These are phyloP conservation scores for Origma solitaria DNA, from an alignment of 2,113 vertebrate genomes.

Conservation along the genomic window DNA sequence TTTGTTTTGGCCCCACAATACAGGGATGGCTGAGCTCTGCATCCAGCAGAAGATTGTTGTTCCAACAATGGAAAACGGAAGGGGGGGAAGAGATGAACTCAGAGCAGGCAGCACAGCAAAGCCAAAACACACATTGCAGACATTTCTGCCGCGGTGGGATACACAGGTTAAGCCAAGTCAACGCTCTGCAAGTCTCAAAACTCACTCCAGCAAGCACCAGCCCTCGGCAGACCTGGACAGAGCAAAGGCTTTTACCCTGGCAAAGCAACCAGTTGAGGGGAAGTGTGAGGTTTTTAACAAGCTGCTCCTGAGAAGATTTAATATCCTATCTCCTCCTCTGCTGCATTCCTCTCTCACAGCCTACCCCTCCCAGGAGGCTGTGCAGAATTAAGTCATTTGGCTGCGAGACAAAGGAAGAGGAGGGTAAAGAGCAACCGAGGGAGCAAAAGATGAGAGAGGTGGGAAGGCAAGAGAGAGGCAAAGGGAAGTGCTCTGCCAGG, in stretches of 20 bases:
- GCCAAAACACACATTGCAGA: slow-evolving; percentile 23
- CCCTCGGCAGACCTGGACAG: not conserved
- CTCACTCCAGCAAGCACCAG: not conserved
- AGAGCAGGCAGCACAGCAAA: not conserved
- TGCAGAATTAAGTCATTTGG: not conserved
- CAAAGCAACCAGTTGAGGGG: not conserved
- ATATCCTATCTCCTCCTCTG: not conserved
- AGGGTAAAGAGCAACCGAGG: not conserved
- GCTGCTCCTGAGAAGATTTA: not conserved
- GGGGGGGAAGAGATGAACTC: slow-evolving; percentile 30
- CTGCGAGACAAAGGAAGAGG: not conserved
- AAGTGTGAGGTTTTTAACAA: not conserved
- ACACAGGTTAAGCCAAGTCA: not conserved
- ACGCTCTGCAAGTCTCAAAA: not conserved
- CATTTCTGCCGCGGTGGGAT: not conserved
- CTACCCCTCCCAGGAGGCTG: not conserved
- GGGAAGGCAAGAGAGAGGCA: not conserved
- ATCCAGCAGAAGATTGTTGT: slow-evolving; percentile 39
- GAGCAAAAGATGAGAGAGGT: not conserved
- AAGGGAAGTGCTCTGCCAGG: not conserved
- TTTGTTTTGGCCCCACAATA: slow-evolving; percentile 42
- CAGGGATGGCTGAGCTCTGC: not conserved
- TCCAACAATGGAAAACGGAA: slow-evolving; percentile 47
- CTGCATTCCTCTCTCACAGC: not conserved
- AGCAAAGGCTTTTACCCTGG: not conserved